Evolutionary conservation across 2,888 invertebrate species (phyloP).

Genomic region (Opisthograptis luteolata): DNA sequence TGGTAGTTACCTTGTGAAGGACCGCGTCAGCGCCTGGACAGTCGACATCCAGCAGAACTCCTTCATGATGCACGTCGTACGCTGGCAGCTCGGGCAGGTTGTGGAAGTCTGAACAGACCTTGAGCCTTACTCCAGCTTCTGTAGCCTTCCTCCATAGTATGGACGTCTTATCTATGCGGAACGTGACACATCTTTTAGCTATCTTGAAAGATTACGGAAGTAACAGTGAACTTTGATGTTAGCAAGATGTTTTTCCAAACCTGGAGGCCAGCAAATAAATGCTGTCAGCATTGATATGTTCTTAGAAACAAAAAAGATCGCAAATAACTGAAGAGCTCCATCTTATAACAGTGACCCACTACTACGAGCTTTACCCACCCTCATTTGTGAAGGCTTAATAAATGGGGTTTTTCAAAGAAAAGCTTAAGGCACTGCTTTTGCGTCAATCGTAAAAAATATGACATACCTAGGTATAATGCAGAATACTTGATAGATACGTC

Average conservation of each 20-base stretch:
- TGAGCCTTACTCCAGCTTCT: constrained; percentile 46
- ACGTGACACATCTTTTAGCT: constrained; percentile 9
- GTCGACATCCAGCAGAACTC: constrained; percentile 57
- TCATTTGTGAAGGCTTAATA: background rate
- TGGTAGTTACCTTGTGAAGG: constrained; percentile 13
- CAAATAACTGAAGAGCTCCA: constrained; percentile 55
- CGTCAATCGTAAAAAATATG: too few species aligned
- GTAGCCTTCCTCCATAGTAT: constrained; percentile 40
- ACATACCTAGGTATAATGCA: background rate
- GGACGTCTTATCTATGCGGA: constrained; percentile 37
- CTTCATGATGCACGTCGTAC: constrained; percentile 57
- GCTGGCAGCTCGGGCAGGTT: constrained; percentile 44
- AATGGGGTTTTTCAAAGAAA: background rate
- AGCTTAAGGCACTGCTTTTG: background rate
- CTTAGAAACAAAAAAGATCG: constrained; percentile 59
- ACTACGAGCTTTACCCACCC: background rate
- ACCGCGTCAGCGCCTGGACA: constrained; percentile 46
- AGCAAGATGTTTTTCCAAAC: too few species aligned
- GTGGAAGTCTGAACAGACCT: constrained; percentile 28
- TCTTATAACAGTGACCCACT: constrained; percentile 23
- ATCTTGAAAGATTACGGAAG: too few species aligned
- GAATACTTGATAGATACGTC: too few species aligned
- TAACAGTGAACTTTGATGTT: too few species aligned
- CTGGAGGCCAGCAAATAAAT: constrained; percentile 64
- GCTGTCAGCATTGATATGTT: constrained; percentile 56